Evolutionary conservation across 2,888 invertebrate species (phyloP).

Genomic region (Matsumyia berberina): DNA sequence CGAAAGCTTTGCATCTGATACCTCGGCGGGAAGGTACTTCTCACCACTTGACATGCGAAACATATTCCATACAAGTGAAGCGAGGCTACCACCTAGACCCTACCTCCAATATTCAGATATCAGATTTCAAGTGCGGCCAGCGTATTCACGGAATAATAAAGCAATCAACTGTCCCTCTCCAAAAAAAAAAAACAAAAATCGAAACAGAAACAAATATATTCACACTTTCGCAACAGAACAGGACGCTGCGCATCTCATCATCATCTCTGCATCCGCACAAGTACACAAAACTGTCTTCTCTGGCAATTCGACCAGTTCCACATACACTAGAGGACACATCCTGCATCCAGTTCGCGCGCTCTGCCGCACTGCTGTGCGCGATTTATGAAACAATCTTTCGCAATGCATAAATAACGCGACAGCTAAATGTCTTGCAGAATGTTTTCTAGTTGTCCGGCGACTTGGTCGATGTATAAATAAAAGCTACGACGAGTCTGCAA

Average conservation of each 20-base stretch:
- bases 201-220: constrained; percentile 69
- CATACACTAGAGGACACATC: constrained; percentile 41
- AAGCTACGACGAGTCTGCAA: constrained; percentile 69
- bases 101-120: constrained; percentile 69
- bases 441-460: constrained; percentile 76
- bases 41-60: constrained; percentile 21
- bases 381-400: constrained; percentile 78
- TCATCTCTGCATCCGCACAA: constrained; percentile 48
- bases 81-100: constrained; percentile 26
- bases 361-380: constrained; percentile 61
- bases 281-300: constrained; percentile 50
- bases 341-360: constrained; percentile 48
- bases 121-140: constrained; percentile 46
- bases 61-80: constrained; percentile 22
- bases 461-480: constrained; percentile 76
- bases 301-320: constrained; percentile 22
- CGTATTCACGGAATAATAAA: constrained; percentile 70
- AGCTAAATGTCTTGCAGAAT: constrained; percentile 76
- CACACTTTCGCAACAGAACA: constrained; percentile 65
- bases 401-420: constrained; percentile 78
- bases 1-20: neutral
- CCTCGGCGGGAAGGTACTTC: neutral
- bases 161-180: constrained; percentile 70
- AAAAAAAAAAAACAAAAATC: constrained; percentile 43
- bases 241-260: constrained; percentile 73